Evolutionary conservation across 2,113 vertebrate species (phyloP).

Genomic region (Apodemus sylvaticus): DNA sequence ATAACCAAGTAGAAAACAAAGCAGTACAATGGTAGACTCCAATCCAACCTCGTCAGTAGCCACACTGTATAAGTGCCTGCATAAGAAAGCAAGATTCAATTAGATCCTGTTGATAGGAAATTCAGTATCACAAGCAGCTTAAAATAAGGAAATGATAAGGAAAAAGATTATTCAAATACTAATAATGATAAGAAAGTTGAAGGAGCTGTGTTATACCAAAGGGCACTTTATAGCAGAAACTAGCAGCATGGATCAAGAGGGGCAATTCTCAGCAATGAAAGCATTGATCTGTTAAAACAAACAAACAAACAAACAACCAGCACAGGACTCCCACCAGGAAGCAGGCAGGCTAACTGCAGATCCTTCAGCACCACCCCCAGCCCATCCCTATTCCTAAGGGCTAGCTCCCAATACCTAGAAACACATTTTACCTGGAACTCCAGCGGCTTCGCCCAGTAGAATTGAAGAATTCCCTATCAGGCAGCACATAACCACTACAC

Average conservation of each 20-base stretch:
- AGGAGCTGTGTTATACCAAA: background rate
- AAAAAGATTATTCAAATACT: background rate
- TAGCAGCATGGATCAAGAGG: background rate
- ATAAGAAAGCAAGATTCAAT: conserved; percentile 38
- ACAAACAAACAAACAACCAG: background rate
- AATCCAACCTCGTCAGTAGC: background rate
- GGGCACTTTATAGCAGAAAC: background rate
- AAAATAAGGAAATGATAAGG: conserved; percentile 34
- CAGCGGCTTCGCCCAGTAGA: background rate
- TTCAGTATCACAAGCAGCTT: conserved; percentile 10
- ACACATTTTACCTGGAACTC: background rate
- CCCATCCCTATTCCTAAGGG: background rate
- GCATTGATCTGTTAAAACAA: background rate
- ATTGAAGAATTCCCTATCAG: background rate
- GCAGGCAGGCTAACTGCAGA: no score
- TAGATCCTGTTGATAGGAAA: conserved; percentile 19
- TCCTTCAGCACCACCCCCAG: background rate
- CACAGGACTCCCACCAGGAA: background rate
- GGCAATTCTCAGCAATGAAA: background rate
- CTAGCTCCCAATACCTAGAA: background rate
- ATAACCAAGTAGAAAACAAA: background rate
- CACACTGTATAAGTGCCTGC: conserved; percentile 1
- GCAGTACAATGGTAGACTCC: background rate
- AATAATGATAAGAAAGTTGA: background rate
- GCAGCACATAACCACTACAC: background rate